Conservation (phyloP, 1,140 invertebrate species). For the Adoxophyes honmai region DNA sequence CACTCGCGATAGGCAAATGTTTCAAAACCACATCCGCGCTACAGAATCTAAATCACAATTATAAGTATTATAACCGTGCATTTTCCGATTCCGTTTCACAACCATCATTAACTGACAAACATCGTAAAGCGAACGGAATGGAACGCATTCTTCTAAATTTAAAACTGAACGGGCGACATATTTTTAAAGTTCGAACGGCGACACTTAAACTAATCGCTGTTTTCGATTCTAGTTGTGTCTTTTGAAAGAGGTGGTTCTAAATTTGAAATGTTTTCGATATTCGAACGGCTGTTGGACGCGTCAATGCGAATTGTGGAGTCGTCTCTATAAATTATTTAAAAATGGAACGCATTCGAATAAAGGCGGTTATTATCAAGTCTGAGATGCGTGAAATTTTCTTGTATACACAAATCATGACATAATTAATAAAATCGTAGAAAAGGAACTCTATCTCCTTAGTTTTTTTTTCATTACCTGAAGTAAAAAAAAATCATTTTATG, state of each 20-base stretch:
- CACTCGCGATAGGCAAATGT: no score
- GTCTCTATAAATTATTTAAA: neutral
- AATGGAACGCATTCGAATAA: no score
- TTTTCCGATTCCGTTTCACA: slow-evolving; percentile 8
- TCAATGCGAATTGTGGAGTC: slow-evolving; percentile 7
- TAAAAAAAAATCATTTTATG: no score
- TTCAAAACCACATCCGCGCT: no score
- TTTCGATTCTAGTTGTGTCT: slow-evolving; percentile 16
- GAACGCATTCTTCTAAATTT: slow-evolving; percentile 19
- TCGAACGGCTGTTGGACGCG: slow-evolving; percentile 12
- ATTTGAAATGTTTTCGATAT: slow-evolving; percentile 21
- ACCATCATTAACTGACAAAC: slow-evolving; percentile 22
- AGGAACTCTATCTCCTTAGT: no score
- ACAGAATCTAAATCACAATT: neutral
- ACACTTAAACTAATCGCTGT: slow-evolving; percentile 20
- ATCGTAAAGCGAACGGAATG: slow-evolving; percentile 20
- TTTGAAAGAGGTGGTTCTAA: slow-evolving; percentile 16
- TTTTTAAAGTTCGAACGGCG: slow-evolving; percentile 21
- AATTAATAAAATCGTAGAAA: no score
- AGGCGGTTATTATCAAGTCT: no score
- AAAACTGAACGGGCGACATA: slow-evolving; percentile 19
- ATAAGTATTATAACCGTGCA: neutral
- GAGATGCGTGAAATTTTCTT: no score
- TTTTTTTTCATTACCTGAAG: no score
- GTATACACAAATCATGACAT: no score